phyloP scores from a whole-genome alignment of 2,797 vertebrate species.

The Periophthalmus magnuspinnatus region DNA sequence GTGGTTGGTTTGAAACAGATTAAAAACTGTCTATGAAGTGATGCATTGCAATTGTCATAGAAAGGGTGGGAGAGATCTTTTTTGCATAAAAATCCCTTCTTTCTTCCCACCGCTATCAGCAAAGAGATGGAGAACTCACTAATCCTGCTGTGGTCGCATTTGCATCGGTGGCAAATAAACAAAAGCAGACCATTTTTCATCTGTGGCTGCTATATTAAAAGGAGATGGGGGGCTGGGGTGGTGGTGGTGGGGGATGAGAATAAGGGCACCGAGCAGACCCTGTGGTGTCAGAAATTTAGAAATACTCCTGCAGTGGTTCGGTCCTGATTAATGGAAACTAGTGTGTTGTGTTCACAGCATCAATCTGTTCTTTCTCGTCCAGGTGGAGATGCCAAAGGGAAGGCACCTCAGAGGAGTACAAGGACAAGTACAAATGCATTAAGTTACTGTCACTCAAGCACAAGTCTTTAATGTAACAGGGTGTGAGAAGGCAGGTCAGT shows the following conservation, averaged over 20 bases:
- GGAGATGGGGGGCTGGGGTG: slow-evolving; percentile 40
- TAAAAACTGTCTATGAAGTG: slow-evolving; percentile 84
- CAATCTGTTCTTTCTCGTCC: slow-evolving; percentile 49
- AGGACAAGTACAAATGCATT: neutral
- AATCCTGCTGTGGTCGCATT: slow-evolving; percentile 78
- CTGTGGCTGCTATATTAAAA: slow-evolving; percentile 72
- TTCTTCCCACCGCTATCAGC: slow-evolving; percentile 75
- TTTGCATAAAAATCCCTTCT: slow-evolving; percentile 78
- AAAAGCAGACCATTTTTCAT: slow-evolving; percentile 78
- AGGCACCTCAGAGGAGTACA: slow-evolving; percentile 30
- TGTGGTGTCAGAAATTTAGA: slow-evolving; percentile 69
- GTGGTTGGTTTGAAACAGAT: slow-evolving; percentile 81
- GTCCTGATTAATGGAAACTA: slow-evolving; percentile 69
- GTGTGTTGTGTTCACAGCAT: slow-evolving; percentile 56
- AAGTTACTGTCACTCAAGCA: slow-evolving; percentile 1
- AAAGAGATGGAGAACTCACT: slow-evolving; percentile 77
- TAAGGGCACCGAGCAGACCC: slow-evolving; percentile 56
- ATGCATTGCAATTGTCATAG: slow-evolving; percentile 83
- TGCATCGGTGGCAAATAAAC: slow-evolving; percentile 80
- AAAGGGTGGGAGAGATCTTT: slow-evolving; percentile 73
- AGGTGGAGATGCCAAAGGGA: slow-evolving; percentile 33
- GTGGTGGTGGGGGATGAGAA: slow-evolving; percentile 10
- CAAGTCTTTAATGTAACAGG: neutral
- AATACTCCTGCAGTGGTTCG: slow-evolving; percentile 64
- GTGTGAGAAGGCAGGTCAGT: neutral